phyloP scores from a whole-genome alignment of 2,113 vertebrate genomes.

The Zootoca vivipara region DNA sequence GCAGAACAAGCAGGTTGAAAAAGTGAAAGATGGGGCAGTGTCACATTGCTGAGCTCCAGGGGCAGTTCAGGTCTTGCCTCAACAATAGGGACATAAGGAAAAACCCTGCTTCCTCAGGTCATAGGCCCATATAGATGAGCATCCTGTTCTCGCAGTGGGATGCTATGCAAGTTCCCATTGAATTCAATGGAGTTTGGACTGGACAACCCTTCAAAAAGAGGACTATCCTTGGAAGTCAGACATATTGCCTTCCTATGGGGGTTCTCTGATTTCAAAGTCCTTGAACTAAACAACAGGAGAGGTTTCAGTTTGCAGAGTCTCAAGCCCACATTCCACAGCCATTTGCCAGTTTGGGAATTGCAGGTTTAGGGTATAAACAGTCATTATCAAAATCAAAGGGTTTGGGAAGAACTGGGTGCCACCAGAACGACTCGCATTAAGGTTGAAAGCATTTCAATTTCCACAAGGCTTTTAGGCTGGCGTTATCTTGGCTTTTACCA shows the following conservation, averaged over 20 bases:
- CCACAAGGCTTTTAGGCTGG: slow-evolving; percentile 61
- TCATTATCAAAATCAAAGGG: slow-evolving; percentile 22
- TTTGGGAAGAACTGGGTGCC: slow-evolving; percentile 29
- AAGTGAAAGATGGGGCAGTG: not conserved
- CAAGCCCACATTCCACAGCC: not conserved
- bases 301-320: not conserved
- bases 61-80: not conserved
- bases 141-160: not conserved
- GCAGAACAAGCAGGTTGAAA: not conserved
- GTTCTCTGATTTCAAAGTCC: not conserved
- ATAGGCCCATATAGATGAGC: not conserved
- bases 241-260: not conserved
- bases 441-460: slow-evolving; percentile 59
- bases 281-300: not conserved
- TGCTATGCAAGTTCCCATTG: not conserved
- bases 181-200: too few relatives aligned
- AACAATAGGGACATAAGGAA: not conserved
- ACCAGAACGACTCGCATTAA: slow-evolving; percentile 54
- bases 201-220: too few relatives aligned
- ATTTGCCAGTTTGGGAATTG: not conserved
- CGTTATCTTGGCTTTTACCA: slow-evolving; percentile 66
- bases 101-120: not conserved
- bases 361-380: not conserved
- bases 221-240: too few relatives aligned
- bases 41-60: not conserved